Conservation (phyloP, 1,140 invertebrate species). For the Nomia melanderi region DNA sequence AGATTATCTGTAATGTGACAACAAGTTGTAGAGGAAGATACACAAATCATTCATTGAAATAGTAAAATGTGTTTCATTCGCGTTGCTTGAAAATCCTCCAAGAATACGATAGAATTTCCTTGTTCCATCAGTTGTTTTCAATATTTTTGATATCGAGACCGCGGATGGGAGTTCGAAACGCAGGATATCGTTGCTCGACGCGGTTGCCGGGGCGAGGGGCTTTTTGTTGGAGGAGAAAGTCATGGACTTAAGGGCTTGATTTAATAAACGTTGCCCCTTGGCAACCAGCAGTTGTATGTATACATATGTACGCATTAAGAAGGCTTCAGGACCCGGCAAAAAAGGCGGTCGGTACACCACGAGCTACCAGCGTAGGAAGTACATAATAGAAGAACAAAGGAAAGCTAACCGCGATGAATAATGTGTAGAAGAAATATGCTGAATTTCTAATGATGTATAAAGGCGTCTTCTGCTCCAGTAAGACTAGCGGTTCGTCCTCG, state of each 20-base stretch:
- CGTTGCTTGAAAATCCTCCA: too few species aligned
- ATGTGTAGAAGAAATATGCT: slow-evolving; percentile 69
- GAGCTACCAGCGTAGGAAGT: slow-evolving; percentile 51
- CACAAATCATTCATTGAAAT: too few species aligned
- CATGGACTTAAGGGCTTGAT: slow-evolving; percentile 40
- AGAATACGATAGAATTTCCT: too few species aligned
- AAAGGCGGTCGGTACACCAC: slow-evolving; percentile 33
- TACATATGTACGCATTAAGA: slow-evolving; percentile 49
- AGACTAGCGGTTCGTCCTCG: not conserved
- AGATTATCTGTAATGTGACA: too few species aligned
- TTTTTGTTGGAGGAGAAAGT: slow-evolving; percentile 33
- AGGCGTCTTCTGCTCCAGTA: slow-evolving; percentile 16
- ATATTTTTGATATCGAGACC: too few species aligned
- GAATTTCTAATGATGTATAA: slow-evolving; percentile 61
- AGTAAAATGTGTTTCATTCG: too few species aligned
- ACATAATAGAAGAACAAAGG: slow-evolving; percentile 65
- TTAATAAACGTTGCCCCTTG: slow-evolving; percentile 55
- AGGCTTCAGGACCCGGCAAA: slow-evolving; percentile 20
- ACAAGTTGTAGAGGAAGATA: too few species aligned
- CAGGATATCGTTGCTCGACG: slow-evolving; percentile 5
- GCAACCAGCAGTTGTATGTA: slow-evolving; percentile 20
- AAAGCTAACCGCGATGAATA: slow-evolving; percentile 65
- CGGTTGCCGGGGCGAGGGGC: not conserved
- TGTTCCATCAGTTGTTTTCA: too few species aligned
- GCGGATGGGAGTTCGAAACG: not conserved